Base-by-base conservation (phyloP, 2,113 vertebrate species). In the Nematolebias whitei region DNA sequence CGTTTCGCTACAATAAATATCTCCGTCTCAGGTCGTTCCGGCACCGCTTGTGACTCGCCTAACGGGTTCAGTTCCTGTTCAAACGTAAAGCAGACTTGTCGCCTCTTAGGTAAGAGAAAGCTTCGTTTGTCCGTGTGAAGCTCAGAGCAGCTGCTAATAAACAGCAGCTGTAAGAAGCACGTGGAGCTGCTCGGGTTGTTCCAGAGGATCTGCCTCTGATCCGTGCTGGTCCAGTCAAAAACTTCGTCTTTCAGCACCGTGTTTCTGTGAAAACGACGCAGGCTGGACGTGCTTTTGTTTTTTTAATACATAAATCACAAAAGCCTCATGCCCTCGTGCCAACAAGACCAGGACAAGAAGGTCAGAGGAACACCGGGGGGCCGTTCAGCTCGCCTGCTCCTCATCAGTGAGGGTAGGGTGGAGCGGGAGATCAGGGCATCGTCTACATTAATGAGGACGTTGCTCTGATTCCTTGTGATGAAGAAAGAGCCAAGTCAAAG, bases 161-260 rank as follows among this genome's bases (percentile, higher is more conserved):
- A 64, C 58, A 14, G 15, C 8, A 16, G 39, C 26, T 29, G n/a
- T n/a, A n/a, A n/a, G n/a, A n/a, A n/a, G n/a, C n/a, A n/a, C n/a
- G n/a, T n/a, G n/a, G n/a, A n/a, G n/a, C n/a, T n/a, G n/a, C n/a
- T n/a, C n/a, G n/a, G n/a, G n/a, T n/a, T n/a, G n/a, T n/a, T n/a
- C n/a, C n/a, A n/a, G n/a, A n/a, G n/a, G n/a, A n/a, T n/a, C n/a
- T n/a, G n/a, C n/a, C n/a, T 66, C 64, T 23, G 26, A 24, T 35
- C 40, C 68, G n/a, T 48, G 22, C 57, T 63, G 51, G 47, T 55
- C 61, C 53, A 41, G 19, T 32, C 35, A 47, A 19, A 64, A 74
- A 19, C 20, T 11, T 59, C 59, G 51, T n/a, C 26, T 47, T 32
- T 3, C 65, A 72, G 73, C 67, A 78, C 59, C 71, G 35, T 64